Percentiles rank a stretch among this genome's conserved stretches.
Conservation (phyloP, 2,113 vertebrate species). For the Promerops cafer region DNA sequence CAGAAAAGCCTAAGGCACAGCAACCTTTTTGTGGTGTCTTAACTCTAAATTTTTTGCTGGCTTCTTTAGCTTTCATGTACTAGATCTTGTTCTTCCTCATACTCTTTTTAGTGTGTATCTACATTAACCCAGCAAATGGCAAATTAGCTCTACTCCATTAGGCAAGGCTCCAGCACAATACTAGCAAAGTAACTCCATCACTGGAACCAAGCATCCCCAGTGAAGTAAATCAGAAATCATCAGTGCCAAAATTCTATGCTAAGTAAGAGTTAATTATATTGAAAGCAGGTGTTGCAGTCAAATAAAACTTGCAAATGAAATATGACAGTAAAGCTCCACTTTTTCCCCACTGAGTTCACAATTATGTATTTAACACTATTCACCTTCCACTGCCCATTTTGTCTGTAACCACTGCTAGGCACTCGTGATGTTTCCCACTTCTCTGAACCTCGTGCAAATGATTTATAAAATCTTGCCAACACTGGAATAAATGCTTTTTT, state of each 20-base stretch:
- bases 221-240: not conserved
- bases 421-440: not conserved
- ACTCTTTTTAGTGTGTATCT: not conserved
- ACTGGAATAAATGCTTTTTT: not conserved
- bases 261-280: conserved; percentile 21
- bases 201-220: not conserved
- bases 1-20: not conserved
- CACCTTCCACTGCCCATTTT: not conserved
- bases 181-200: not conserved
- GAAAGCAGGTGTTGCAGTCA: not conserved
- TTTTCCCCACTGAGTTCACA: not conserved
- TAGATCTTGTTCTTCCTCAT: not conserved
- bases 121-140: conserved; percentile 13
- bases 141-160: conserved; percentile 13
- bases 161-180: not conserved
- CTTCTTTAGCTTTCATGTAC: not conserved
- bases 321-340: not conserved
- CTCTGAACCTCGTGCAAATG: not conserved
- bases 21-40: not conserved
- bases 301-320: not conserved
- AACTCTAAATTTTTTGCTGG: not conserved
- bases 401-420: not conserved
- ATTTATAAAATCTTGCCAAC: not conserved
- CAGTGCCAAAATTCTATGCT: not conserved
- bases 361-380: not conserved